A percentile compares a stretch with the other conserved stretches of the same genome.
Conservation (phyloP, 1,140 invertebrate genomes). For the Luehdorfia chinensis region DNA sequence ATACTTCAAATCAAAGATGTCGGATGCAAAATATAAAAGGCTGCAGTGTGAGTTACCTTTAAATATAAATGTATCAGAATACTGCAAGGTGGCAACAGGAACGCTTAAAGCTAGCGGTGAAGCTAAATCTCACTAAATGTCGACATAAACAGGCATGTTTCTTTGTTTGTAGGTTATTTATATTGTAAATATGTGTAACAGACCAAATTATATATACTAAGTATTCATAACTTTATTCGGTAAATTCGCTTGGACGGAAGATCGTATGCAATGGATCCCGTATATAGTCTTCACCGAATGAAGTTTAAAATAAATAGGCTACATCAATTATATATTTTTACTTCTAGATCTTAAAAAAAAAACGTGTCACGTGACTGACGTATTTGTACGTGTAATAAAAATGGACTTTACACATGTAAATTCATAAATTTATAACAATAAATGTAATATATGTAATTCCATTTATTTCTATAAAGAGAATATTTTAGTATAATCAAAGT, state of each 20-base stretch:
- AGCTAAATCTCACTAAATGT: too few relatives aligned
- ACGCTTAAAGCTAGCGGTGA: too few relatives aligned
- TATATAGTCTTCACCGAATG: too few relatives aligned
- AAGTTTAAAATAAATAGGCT: neutral
- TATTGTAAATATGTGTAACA: constrained; percentile 16
- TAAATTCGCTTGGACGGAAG: too few relatives aligned
- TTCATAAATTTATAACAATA: constrained; percentile 2
- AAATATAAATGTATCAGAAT: too few relatives aligned
- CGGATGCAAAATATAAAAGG: too few relatives aligned
- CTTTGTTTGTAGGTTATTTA: neutral
- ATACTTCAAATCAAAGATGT: too few relatives aligned
- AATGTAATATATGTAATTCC: constrained; percentile 16
- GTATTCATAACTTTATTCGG: neutral
- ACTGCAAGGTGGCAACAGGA: too few relatives aligned
- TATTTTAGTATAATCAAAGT: constrained; percentile 13
- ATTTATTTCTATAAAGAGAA: constrained; percentile 11
- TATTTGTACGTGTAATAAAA: constrained; percentile 3
- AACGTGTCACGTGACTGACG: constrained; percentile 6
- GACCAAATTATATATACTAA: constrained; percentile 14
- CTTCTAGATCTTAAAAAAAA: neutral
- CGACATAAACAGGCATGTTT: neutral
- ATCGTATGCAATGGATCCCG: too few relatives aligned
- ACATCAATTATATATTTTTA: constrained; percentile 5
- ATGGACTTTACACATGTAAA: neutral
- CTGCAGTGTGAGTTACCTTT: too few relatives aligned